Base-by-base conservation (phyloP, 2,113 vertebrate species). In the Aphelocoma coerulescens region DNA sequence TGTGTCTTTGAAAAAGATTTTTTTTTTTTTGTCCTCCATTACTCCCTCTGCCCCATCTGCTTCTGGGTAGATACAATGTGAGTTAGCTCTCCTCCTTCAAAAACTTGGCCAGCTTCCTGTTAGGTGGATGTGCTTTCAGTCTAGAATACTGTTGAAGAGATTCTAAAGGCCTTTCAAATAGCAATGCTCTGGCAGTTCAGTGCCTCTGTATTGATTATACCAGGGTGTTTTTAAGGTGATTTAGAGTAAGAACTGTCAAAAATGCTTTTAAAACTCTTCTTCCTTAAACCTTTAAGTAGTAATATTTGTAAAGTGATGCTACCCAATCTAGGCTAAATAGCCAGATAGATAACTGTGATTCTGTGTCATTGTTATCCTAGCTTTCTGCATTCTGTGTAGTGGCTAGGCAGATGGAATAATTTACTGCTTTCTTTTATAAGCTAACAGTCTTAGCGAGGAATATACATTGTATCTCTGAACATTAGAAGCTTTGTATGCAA, bases 171-270 rank as follows among this genome's bases (percentile, higher is more conserved):
- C 9, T 69, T 75, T 92, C 16, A 37, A 72, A 43, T 33, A 66
- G 32, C 0, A 0, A 2, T 66, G 21, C 10, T 89, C 27, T 89
- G 28, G 4, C 9, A 52, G 6, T 71, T 71, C 54, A 79, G 11
- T 85, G 28, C 41, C 16, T 32, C 13, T 11, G 16, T 68, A 23
- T 74, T 74, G 73, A 72, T 85, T 75, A 59, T 61, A 39, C 11
- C 37, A 10, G 1, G 3, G 0, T 0, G 4, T 27, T 58, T 73
- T 43, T 20, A 21, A 66, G 7, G 2, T 48, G 12, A 41, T 61
- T 88, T 79, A 37, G 65, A 62, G 28, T 41, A 75, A 87, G 49
- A 85, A 46, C 44, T 68, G 21, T 46, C 33, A 81, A 35, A 88
- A 94, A 39, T 32, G 8, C 8, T 65, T 43, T 44, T 55, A 27